Percentiles rank a stretch among this genome's conserved stretches.
phyloP scores from a whole-genome alignment of 2,888 invertebrate species.

The Cotesia congregata region DNA sequence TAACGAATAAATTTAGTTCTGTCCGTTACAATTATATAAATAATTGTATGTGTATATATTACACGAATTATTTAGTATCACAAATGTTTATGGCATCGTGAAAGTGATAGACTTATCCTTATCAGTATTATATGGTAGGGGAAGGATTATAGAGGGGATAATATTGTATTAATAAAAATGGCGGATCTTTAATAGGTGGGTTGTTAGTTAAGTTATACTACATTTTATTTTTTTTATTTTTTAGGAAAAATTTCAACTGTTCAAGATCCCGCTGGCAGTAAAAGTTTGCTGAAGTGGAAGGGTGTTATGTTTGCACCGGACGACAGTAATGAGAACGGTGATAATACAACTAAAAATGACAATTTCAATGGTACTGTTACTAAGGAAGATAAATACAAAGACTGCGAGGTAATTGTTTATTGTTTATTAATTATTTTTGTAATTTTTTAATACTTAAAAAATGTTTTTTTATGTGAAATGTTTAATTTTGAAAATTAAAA shows the following conservation, averaged over 20 bases:
- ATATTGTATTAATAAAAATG: constrained; percentile 17
- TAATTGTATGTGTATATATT: not conserved
- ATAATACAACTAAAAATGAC: constrained; percentile 64
- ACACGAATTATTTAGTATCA: not conserved
- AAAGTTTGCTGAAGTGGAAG: constrained; percentile 83
- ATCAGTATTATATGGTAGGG: not conserved
- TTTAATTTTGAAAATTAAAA: too few species aligned
- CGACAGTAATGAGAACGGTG: constrained; percentile 69
- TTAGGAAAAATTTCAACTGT: constrained; percentile 62
- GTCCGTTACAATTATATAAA: not conserved
- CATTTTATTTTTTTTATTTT: constrained; percentile 16
- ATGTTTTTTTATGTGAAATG: too few species aligned
- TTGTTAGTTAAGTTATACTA: not conserved
- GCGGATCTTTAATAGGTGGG: constrained; percentile 18
- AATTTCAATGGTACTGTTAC: constrained; percentile 63
- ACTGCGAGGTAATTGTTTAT: constrained; percentile 28
- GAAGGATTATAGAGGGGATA: not conserved
- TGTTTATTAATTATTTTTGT: not conserved
- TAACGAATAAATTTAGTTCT: not conserved
- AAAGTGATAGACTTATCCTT: not conserved
- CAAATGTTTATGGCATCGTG: not conserved
- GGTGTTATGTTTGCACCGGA: constrained; percentile 81
- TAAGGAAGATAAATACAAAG: constrained; percentile 43
- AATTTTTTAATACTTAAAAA: not conserved
- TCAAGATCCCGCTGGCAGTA: constrained; percentile 70